Conservation (phyloP, 2,888 invertebrate species). For the Drosophila recens region DNA sequence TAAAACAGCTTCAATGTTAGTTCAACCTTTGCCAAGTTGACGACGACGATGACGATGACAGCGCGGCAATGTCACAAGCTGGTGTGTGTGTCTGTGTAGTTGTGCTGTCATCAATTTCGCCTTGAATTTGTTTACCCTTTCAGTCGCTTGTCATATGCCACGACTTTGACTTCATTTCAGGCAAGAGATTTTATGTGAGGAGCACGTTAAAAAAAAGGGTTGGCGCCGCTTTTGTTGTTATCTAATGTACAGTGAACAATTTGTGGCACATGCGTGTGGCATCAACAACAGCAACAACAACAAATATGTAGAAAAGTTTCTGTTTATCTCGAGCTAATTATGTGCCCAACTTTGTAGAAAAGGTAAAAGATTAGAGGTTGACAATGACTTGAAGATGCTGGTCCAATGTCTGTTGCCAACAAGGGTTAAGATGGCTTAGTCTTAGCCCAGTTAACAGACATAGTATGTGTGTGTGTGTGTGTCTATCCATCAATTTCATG, state of each 20-base stretch:
- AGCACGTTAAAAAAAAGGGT: constrained; percentile 2
- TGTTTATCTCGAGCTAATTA: constrained; percentile 61
- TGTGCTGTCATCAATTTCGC: constrained; percentile 74
- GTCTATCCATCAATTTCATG: constrained; percentile 31
- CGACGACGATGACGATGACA: constrained; percentile 36
- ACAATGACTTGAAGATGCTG: constrained; percentile 9
- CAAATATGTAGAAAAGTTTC: constrained; percentile 14
- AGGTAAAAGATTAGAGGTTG: constrained; percentile 16
- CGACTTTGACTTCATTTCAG: constrained; percentile 57
- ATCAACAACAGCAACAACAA: constrained; percentile 32
- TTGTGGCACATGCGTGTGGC: constrained; percentile 60
- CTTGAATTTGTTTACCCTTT: constrained; percentile 78
- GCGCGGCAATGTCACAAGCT: constrained; percentile 71
- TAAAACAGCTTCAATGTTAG: constrained; percentile 60
- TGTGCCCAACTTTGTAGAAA: constrained; percentile 13
- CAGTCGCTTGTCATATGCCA: constrained; percentile 56
- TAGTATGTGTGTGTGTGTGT: not conserved
- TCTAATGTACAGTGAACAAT: constrained; percentile 63
- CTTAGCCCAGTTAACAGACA: constrained; percentile 3
- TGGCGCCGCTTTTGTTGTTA: constrained; percentile 51
- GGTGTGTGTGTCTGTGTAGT: constrained; percentile 26
- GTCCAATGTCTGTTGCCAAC: constrained; percentile 4
- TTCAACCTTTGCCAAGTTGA: constrained; percentile 71
- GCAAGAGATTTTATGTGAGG: not conserved
- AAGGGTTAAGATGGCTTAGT: constrained; percentile 3